phyloP scores from a whole-genome alignment of 92 coral and sea anemone species.

The Meandrina meandrites region DNA sequence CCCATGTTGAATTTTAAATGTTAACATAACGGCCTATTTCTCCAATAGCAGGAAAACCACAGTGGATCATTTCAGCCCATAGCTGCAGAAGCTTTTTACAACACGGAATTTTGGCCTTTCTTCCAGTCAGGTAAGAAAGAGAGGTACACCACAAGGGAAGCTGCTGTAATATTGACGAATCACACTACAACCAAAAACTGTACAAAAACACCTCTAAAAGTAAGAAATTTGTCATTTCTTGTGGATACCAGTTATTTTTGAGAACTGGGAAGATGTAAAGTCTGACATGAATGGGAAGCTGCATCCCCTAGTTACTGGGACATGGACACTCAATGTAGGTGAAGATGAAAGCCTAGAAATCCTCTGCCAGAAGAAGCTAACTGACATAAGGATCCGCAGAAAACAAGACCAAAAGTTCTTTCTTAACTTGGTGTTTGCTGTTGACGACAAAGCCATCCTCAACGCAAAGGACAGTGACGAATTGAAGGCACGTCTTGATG shows the following conservation, averaged over 20 bases:
- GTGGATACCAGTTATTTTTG: conserved; percentile 18
- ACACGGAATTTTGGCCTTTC: conserved; percentile 23
- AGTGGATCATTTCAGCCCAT: too few relatives aligned
- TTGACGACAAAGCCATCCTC: conserved; percentile 25
- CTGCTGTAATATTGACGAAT: conserved; percentile 4
- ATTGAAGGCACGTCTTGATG: conserved; percentile 29
- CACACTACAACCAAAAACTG: conserved; percentile 22
- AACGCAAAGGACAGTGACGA: conserved; percentile 37
- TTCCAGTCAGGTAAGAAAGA: conserved; percentile 25
- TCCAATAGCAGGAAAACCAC: too few relatives aligned
- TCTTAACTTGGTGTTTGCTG: conserved; percentile 47
- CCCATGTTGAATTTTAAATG: too few relatives aligned
- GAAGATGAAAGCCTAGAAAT: conserved; percentile 12
- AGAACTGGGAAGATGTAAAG: conserved; percentile 61
- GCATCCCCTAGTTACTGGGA: conserved; percentile 22
- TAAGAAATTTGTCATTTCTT: conserved; percentile 47
- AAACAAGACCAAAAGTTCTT: conserved; percentile 48
- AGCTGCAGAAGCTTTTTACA: conserved; percentile 10
- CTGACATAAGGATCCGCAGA: conserved; percentile 25
- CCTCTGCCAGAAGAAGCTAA: conserved; percentile 33
- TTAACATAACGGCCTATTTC: too few relatives aligned
- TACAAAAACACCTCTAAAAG: conserved; percentile 44
- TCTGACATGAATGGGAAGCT: conserved; percentile 53
- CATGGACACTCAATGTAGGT: conserved; percentile 49
- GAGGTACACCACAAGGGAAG: conserved; percentile 40